Base-by-base conservation (phyloP, 1,140 invertebrate genomes). In the Hypsibius dujardini region DNA sequence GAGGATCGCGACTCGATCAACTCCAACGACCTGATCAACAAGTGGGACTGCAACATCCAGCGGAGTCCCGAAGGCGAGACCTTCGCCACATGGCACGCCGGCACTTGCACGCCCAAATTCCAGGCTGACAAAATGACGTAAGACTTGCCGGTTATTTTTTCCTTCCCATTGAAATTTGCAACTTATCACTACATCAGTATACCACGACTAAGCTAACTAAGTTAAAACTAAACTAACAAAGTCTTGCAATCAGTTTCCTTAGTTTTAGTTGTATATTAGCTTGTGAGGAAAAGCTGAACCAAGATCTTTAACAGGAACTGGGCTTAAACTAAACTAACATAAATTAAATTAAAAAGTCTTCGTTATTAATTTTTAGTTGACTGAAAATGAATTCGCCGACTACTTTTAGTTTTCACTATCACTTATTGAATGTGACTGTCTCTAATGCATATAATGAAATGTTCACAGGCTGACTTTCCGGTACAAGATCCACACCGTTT, bases 381-480 rank as follows among this genome's bases (percentile, higher is more conserved):
- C n/a, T n/a, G n/a, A n/a, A n/a, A n/a, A n/a, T n/a, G n/a, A n/a
- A n/a, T n/a, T n/a, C n/a, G n/a, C n/a, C n/a, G n/a, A n/a, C n/a
- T n/a, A n/a, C n/a, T n/a, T n/a, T n/a, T n/a, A n/a, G n/a, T n/a
- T n/a, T n/a, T n/a, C n/a, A n/a, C n/a, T n/a, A n/a, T n/a, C n/a
- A n/a, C n/a, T n/a, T n/a, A n/a, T n/a, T n/a, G n/a, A n/a, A n/a
- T n/a, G n/a, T n/a, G n/a, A n/a, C n/a, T n/a, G n/a, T n/a, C n/a
- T n/a, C n/a, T n/a, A n/a, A n/a, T n/a, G n/a, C n/a, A n/a, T n/a
- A n/a, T n/a, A n/a, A n/a, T n/a, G n/a, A n/a, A n/a, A n/a, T n/a
- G n/a, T 67, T 67, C 45, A 67, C 62, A 67, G 62, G 42, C 45
- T 67, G 62, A 67, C 62, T 42, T 67, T 67, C 62, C 62, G 62